Evolutionary conservation across 2,797 vertebrate species (phyloP).

Genomic region (Scyliorhinus canicula): DNA sequence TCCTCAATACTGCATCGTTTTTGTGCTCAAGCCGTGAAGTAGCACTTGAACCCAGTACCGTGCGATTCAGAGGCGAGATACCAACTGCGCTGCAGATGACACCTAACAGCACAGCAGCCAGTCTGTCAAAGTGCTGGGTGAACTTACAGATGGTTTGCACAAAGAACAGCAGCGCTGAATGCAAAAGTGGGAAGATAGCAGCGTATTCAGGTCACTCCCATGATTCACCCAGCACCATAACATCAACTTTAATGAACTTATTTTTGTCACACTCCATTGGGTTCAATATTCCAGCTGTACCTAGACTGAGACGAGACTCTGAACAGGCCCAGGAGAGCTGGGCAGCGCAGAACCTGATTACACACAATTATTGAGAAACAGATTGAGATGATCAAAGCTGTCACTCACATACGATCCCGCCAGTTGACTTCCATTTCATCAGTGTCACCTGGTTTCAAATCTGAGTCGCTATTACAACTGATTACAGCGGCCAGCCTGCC

Average conservation of each 20-base stretch:
- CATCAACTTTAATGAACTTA: neutral
- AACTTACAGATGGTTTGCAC: neutral
- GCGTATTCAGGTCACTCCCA: neutral
- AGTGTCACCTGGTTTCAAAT: neutral
- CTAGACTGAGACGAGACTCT: neutral
- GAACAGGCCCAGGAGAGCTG: neutral
- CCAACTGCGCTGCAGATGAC: too few species aligned
- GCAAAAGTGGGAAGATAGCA: neutral
- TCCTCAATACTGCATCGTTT: too few species aligned
- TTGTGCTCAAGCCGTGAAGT: too few species aligned
- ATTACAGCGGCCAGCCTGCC: neutral
- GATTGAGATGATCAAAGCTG: constrained; percentile 21
- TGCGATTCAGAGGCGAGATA: too few species aligned
- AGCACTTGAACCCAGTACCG: too few species aligned
- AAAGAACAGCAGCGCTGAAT: neutral
- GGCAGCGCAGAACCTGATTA: neutral
- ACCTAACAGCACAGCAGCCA: too few species aligned
- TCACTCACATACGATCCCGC: neutral
- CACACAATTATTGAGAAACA: neutral
- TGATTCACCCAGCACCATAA: neutral
- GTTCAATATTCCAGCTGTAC: neutral
- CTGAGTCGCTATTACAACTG: neutral
- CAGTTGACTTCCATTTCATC: neutral
- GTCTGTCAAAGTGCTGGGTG: neutral
- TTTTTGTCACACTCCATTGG: neutral